Evolutionary conservation across 2,888 invertebrate genomes (phyloP).

Genomic region (Anagyrus pseudococci): DNA sequence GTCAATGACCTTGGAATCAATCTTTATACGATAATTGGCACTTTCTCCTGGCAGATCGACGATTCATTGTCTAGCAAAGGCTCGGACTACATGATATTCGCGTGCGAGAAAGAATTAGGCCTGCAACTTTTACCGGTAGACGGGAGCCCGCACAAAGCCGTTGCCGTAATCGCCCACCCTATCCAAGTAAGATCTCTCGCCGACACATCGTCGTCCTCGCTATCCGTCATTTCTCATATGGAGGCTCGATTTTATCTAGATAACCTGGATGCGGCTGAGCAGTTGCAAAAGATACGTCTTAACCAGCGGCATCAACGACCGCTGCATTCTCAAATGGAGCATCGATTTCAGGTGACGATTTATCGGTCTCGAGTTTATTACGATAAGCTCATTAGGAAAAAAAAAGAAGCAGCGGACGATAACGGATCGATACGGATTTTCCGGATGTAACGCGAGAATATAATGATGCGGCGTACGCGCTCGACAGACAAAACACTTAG

Average conservation of each 20-base stretch:
- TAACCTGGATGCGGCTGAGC: conserved; percentile 60
- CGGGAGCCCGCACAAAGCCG: conserved; percentile 76
- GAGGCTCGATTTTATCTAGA: conserved; percentile 46
- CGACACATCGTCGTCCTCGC: background rate
- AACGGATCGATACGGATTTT: too few species aligned
- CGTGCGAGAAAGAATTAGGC: conserved; percentile 72
- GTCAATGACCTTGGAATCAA: too few species aligned
- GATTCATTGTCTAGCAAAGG: background rate
- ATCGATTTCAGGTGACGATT: conserved; percentile 64
- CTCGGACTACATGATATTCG: conserved; percentile 67
- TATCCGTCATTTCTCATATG: background rate
- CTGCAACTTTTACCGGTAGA: conserved; percentile 74
- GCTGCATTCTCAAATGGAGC: conserved; percentile 67
- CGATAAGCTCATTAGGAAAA: too few species aligned
- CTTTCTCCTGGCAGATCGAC: background rate
- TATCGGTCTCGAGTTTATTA: too few species aligned
- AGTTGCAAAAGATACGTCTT: conserved; percentile 65
- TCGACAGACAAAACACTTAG: too few species aligned
- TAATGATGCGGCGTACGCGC: too few species aligned
- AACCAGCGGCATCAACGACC: conserved; percentile 66
- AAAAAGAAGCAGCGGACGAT: too few species aligned
- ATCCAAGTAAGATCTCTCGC: conserved; percentile 63
- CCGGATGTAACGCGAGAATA: too few species aligned
- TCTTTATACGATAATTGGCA: background rate
- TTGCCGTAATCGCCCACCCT: conserved; percentile 72